Conservation (phyloP, 2,888 invertebrate species). For the Melanophora roralis region DNA sequence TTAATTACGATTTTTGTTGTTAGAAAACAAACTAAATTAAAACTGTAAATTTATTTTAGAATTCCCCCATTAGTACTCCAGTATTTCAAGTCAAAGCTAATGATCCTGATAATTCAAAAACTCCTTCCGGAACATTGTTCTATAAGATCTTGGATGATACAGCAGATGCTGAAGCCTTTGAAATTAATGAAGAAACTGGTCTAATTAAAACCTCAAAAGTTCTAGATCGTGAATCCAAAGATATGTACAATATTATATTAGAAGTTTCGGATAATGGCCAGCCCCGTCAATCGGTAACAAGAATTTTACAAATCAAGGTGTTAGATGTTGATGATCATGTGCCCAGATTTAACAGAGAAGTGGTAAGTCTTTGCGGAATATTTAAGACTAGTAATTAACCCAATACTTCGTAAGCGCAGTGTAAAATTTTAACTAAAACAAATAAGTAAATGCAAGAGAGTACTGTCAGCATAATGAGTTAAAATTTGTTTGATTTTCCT, state of each 20-base stretch:
- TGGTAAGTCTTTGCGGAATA: background rate
- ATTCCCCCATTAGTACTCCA: slow-evolving; percentile 84
- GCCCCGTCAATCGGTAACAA: slow-evolving; percentile 85
- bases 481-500: no score
- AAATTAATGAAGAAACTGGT: slow-evolving; percentile 83
- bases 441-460: no score
- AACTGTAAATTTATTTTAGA: slow-evolving; percentile 76
- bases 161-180: slow-evolving; percentile 81
- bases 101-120: slow-evolving; percentile 87
- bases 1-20: no score
- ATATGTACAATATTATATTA: slow-evolving; percentile 85
- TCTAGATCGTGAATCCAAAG: slow-evolving; percentile 86
- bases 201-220: slow-evolving; percentile 83
- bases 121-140: slow-evolving; percentile 85
- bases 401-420: no score
- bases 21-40: no score
- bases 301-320: slow-evolving; percentile 83
- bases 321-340: slow-evolving; percentile 88
- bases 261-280: slow-evolving; percentile 88
- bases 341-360: slow-evolving; percentile 83
- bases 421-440: no score
- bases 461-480: no score
- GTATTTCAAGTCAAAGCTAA: slow-evolving; percentile 87
- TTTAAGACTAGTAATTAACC: background rate
- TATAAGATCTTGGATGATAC: slow-evolving; percentile 86